A percentile compares a stretch with the other conserved stretches of the same genome.
These are phyloP conservation scores for Pterobdella sp. DNA, from an alignment of 2,888 invertebrate species.

Conservation along the genomic window DNA sequence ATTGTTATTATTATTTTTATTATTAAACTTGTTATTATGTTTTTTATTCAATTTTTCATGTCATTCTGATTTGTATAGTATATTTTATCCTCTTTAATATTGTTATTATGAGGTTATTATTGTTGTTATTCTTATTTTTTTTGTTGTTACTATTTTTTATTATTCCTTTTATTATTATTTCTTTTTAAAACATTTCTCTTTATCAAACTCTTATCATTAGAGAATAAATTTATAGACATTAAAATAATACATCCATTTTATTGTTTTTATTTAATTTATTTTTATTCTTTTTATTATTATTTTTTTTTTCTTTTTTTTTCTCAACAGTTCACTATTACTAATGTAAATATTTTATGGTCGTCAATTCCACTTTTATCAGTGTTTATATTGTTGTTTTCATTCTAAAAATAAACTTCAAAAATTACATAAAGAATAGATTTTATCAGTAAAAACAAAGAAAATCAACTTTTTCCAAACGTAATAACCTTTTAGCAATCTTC, in stretches of 20 bases:
- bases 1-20: not conserved
- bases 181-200: not conserved
- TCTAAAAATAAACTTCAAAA: too few relatives aligned
- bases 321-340: too few relatives aligned
- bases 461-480: too few relatives aligned
- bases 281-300: not conserved
- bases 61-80: slow-evolving; percentile 8
- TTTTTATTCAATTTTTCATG: not conserved
- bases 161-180: not conserved
- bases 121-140: not conserved
- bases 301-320: slow-evolving; percentile 6
- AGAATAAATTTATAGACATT: too few relatives aligned
- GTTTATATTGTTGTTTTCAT: too few relatives aligned
- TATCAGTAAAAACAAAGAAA: too few relatives aligned
- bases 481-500: too few relatives aligned
- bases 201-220: not conserved
- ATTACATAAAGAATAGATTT: too few relatives aligned
- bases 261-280: too few relatives aligned
- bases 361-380: too few relatives aligned
- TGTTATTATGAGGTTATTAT: not conserved
- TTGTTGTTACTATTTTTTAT: not conserved
- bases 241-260: too few relatives aligned
- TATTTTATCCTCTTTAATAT: slow-evolving; percentile 9
- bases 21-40: not conserved
- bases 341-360: too few relatives aligned